Evolutionary conservation across 2,113 vertebrate species (phyloP), one percentile per base, ranked within the genome.

Genomic region (Crotalus tigris): DNA sequence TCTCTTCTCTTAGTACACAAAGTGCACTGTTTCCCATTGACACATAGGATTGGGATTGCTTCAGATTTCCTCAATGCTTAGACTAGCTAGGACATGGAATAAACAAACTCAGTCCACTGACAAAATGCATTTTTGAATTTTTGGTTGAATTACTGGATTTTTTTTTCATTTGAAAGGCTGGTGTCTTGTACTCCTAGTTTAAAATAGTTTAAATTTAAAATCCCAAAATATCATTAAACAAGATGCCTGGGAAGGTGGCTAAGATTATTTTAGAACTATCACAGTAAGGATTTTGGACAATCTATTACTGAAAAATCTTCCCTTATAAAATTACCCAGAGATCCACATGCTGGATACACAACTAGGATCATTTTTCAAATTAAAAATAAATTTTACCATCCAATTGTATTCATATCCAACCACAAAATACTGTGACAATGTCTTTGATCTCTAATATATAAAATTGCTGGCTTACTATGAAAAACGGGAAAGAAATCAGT

Each of bases 211-310:
- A 92, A 92, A 57, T 57, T 33, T 6, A 33, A 69, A 69, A 69
- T 33, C 29, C 64, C 13, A 5, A 33, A 75, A 17, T 75, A 75
- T 75, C 64, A 92, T 85, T 75, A 0, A 91, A 59, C 88, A 93
- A 94, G 94, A 29, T 90, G 85, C 89, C 85, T 19, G 64, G 51
- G 91, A 91, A 86, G 49, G 57, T 90, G 96, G 92, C 88, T 93
- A 92, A 93, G 87, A 87, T 61, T 51, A 51, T 23, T 0, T 90
- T 53, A 33, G 46, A 90, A 90, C 8, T 19, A 90, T 1, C 11
- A 49, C 17, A 23, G 46, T 8, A 64, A 29, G 44, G 3, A 19
- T 44, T n/a, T 64, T 64, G 29, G 58, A 19, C 9, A 75, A 64
- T 90, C 26, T 90, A 10, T 88, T 90, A 53, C 13, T 19, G n/a